These are phyloP conservation scores for Onychomys torridus DNA, from an alignment of 2,797 vertebrate species.

Conservation along the genomic window DNA sequence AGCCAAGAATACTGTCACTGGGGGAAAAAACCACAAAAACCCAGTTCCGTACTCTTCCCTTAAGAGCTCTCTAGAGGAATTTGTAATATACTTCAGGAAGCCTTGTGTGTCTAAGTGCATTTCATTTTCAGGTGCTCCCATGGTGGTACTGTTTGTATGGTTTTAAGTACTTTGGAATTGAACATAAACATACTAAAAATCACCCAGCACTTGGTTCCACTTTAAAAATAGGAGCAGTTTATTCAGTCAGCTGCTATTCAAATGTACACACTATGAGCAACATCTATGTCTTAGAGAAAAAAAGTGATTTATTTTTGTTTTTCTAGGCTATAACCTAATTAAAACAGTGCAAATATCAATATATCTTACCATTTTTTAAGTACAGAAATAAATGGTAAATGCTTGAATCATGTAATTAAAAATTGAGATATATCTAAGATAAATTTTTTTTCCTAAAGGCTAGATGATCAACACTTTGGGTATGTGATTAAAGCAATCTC, in stretches of 20 bases:
- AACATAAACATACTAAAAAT: conserved; percentile 70
- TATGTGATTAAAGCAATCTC: neutral
- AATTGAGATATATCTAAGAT: neutral
- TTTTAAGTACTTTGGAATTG: conserved; percentile 64
- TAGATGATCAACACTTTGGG: neutral
- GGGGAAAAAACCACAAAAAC: neutral
- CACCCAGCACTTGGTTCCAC: conserved; percentile 70
- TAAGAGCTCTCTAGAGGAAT: conserved; percentile 52
- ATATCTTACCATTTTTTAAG: conserved; percentile 54
- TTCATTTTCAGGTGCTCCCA: conserved; percentile 68
- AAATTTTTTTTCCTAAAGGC: neutral
- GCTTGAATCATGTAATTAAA: conserved; percentile 37
- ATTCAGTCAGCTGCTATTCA: conserved; percentile 47
- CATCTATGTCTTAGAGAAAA: neutral
- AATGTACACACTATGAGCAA: neutral
- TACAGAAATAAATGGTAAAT: neutral
- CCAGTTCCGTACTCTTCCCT: neutral
- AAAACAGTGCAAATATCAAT: conserved; percentile 49
- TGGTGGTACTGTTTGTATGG: conserved; percentile 29
- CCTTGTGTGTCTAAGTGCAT: neutral
- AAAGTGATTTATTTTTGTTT: neutral
- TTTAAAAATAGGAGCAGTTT: conserved; percentile 57
- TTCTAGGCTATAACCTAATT: conserved; percentile 32
- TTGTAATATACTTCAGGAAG: conserved; percentile 46
- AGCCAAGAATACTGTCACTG: neutral